Conservation (phyloP, 1,140 invertebrate genomes). For the Leptonema lineaticorne region DNA sequence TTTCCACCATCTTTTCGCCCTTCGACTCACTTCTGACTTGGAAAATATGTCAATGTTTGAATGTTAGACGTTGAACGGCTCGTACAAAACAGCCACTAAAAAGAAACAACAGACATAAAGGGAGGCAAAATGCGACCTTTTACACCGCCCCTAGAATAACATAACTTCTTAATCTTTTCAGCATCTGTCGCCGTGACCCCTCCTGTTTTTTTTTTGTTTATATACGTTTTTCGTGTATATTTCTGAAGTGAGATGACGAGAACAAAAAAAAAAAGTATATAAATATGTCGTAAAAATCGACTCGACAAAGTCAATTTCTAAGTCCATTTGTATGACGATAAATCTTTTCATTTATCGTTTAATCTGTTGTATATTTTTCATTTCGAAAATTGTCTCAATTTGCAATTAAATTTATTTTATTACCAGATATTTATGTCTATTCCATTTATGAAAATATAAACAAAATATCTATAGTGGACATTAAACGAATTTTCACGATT, state of each 20-base stretch:
- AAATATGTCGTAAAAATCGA: neutral
- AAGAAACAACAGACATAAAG: conserved; percentile 19
- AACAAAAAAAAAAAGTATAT: neutral
- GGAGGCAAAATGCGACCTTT: conserved; percentile 7
- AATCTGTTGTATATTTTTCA: too few species aligned
- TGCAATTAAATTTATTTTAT: too few species aligned
- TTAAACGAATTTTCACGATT: too few species aligned
- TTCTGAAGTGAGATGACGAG: too few species aligned
- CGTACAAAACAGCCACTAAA: conserved; percentile 11
- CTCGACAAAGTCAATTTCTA: neutral
- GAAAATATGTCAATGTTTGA: neutral
- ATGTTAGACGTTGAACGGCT: conserved; percentile 6
- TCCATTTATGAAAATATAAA: too few species aligned
- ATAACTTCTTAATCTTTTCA: conserved; percentile 18
- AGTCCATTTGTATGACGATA: too few species aligned
- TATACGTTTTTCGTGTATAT: too few species aligned
- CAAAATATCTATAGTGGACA: too few species aligned
- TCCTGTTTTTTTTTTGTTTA: neutral
- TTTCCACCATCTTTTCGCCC: conserved; percentile 1
- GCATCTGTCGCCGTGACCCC: neutral
- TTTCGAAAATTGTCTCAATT: too few species aligned
- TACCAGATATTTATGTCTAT: too few species aligned
- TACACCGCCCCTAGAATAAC: conserved; percentile 10
- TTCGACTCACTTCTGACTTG: neutral
- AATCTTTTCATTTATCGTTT: too few species aligned